Evolutionary conservation across 2,113 vertebrate genomes (phyloP), one percentile per base, ranked within the genome.

Genomic region (Pelmatolapia mariae): DNA sequence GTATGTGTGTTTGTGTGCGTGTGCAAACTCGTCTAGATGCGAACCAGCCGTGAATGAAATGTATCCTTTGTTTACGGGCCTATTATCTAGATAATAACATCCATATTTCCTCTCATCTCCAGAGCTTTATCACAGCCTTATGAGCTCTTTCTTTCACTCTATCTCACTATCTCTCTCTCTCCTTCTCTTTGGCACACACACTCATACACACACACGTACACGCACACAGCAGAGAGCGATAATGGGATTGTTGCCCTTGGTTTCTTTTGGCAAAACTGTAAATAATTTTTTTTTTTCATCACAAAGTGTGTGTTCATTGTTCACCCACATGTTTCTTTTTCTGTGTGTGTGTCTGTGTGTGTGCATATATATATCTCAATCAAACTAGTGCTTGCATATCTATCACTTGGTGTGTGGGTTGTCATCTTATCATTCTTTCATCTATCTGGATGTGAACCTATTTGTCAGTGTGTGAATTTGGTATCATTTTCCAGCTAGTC

Each of bases 21-120:
- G 22, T 43, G 16, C 79, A 56, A 86, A 19, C 24, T 50, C 24
- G 45, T 89, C 54, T 83, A 53, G 83, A 91, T 91, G 50, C 2
- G 33, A 93, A 45, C 85, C 91, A 89, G 87, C 88, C 68, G 24
- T 92, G 90, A 93, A 94, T 91, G 88, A 93, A 93, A 93, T 94
- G 88, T 94, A 92, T 95, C 92, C 86, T 92, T 94, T 93, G 91
- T 95, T 95, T 94, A 92, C 89, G 9, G 89, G 71, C 76, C 91
- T 90, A 94, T 95, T 95, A 94, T 94, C 89, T 89, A 89, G 89
- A 93, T 95, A 94, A 96, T 95, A 94, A 93, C 89, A 87, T 95
- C 92, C 91, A 91, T 94, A 93, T 94, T 94, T 94, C 89, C 85
- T 90, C 87, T 87, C 89, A 90, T 93, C 90, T 90, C 79, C 92